Conservation (phyloP, 2,113 vertebrate species). For the Myodes glareolus region DNA sequence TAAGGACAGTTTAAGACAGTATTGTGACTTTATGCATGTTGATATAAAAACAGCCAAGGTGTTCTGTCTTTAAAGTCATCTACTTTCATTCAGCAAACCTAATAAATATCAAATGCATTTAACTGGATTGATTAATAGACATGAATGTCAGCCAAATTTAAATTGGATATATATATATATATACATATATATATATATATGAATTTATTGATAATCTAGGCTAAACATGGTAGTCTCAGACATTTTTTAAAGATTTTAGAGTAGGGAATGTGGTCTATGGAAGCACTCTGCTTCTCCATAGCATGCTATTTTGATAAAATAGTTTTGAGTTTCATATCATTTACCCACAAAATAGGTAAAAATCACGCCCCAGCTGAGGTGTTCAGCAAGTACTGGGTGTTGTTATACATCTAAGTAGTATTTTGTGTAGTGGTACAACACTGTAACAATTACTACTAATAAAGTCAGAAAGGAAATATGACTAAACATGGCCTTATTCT, state of each 20-base stretch:
- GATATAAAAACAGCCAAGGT: not conserved
- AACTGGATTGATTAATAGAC: not conserved
- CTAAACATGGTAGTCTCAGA: not conserved
- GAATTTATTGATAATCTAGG: constrained; percentile 7
- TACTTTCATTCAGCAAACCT: not conserved
- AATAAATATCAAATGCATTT: not conserved
- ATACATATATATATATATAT: no score
- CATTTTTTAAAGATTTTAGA: not conserved
- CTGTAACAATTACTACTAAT: not conserved
- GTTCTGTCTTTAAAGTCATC: not conserved
- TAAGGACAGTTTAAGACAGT: not conserved
- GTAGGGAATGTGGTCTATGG: not conserved
- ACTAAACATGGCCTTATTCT: constrained; percentile 2
- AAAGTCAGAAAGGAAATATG: constrained; percentile 3
- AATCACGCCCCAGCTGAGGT: not conserved
- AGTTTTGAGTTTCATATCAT: not conserved
- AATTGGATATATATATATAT: not conserved
- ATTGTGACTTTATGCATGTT: not conserved
- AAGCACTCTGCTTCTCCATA: not conserved
- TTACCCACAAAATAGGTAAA: constrained; percentile 15
- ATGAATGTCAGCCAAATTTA: not conserved
- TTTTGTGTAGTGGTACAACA: constrained; percentile 10
- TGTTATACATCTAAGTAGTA: not conserved
- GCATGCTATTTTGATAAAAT: not conserved
- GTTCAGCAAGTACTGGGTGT: not conserved